A percentile compares a stretch with the other conserved stretches of the same genome.
Conservation (phyloP, 2,888 invertebrate genomes). For the Netelia virgata region DNA sequence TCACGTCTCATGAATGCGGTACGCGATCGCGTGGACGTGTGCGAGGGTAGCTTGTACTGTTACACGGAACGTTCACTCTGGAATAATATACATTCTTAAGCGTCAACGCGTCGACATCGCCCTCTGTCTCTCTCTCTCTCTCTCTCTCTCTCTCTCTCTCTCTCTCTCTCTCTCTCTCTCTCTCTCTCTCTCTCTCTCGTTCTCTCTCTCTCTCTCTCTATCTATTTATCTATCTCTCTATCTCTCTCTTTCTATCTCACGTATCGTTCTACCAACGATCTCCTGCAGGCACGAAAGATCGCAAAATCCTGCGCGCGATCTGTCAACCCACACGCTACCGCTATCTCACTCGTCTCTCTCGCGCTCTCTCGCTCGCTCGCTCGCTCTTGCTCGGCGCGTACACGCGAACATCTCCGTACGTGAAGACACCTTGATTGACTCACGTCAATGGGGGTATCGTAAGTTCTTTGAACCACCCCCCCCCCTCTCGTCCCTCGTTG, state of each 20-base stretch:
- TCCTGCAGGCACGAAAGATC: slow-evolving; percentile 35
- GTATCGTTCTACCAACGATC: slow-evolving; percentile 20
- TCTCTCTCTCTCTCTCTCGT: slow-evolving; percentile 21
- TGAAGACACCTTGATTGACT: slow-evolving; percentile 61
- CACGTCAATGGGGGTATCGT: slow-evolving; percentile 49
- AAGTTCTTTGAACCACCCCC: slow-evolving; percentile 55
- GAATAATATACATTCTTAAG: slow-evolving; percentile 65
- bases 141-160: slow-evolving; percentile 17
- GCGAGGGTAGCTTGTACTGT: slow-evolving; percentile 70
- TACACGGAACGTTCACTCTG: slow-evolving; percentile 62
- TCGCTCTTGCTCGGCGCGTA: neutral
- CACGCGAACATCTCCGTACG: slow-evolving; percentile 39
- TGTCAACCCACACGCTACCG: slow-evolving; percentile 67
- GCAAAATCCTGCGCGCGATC: slow-evolving; percentile 54
- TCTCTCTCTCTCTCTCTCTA: no score
- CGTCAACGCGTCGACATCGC: slow-evolving; percentile 53
- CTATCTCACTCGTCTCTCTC: slow-evolving; percentile 2
- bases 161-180: slow-evolving; percentile 19
- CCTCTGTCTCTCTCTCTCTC: slow-evolving; percentile 23
- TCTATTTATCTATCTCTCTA: slow-evolving; percentile 19
- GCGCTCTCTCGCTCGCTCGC: neutral
- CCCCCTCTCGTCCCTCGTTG: neutral
- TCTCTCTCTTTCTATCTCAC: slow-evolving; percentile 12
- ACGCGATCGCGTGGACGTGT: slow-evolving; percentile 54
- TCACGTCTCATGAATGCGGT: slow-evolving; percentile 48